Evolutionary conservation across 1,140 invertebrate species (phyloP).

Genomic region (Drosophila subpulchrella): DNA sequence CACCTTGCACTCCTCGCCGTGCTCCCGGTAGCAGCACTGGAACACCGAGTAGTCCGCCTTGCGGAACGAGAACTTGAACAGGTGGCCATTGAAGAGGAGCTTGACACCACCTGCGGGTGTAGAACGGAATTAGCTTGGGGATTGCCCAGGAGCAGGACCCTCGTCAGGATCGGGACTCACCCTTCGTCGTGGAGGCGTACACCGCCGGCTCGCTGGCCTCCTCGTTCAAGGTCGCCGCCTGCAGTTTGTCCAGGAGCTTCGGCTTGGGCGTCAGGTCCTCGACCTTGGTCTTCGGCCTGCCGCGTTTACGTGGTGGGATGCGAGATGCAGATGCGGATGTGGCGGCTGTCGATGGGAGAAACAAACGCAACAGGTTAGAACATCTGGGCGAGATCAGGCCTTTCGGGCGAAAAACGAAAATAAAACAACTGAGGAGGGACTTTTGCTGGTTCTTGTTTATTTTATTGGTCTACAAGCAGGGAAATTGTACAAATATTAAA

Average conservation of each 20-base stretch:
- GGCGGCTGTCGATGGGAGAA: slow-evolving; percentile 29
- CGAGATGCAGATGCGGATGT: slow-evolving; percentile 36
- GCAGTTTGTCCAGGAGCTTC: slow-evolving; percentile 64
- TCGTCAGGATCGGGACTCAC: slow-evolving; percentile 35
- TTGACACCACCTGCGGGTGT: slow-evolving; percentile 69
- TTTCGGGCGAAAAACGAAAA: slow-evolving; percentile 38
- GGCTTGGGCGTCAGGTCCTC: slow-evolving; percentile 51
- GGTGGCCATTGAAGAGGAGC: slow-evolving; percentile 73
- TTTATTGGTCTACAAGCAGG: slow-evolving; percentile 47
- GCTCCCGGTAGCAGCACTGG: slow-evolving; percentile 80
- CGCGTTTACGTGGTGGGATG: slow-evolving; percentile 70
- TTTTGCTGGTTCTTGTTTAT: slow-evolving; percentile 24
- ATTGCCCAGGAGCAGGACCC: background rate
- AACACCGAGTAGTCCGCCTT: slow-evolving; percentile 77
- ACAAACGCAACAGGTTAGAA: slow-evolving; percentile 60
- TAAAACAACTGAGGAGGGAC: slow-evolving; percentile 51
- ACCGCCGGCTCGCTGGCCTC: slow-evolving; percentile 66
- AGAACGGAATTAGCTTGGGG: slow-evolving; percentile 1
- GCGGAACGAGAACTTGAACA: slow-evolving; percentile 79
- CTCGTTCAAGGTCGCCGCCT: slow-evolving; percentile 54
- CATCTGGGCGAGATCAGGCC: background rate
- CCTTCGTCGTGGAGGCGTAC: slow-evolving; percentile 79
- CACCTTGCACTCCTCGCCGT: slow-evolving; percentile 76
- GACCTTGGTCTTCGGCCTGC: slow-evolving; percentile 59
- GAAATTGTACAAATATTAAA: slow-evolving; percentile 17